A percentile compares a stretch with the other conserved stretches of the same genome.
Conservation (phyloP, 2,888 invertebrate genomes). For the Dolichopus griseipennis region DNA sequence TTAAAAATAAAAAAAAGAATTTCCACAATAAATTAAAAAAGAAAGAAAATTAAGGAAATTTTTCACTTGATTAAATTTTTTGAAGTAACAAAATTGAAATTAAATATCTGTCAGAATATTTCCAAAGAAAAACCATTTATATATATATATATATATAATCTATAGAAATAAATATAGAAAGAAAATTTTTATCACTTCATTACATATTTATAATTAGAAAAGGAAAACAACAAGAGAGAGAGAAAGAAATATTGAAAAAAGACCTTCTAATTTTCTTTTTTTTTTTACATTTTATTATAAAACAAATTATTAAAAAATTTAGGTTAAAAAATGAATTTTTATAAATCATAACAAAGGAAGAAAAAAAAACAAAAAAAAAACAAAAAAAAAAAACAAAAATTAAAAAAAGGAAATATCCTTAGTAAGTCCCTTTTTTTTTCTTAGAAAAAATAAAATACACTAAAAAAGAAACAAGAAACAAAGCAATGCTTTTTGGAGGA, state of each 20-base stretch:
- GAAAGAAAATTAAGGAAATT: background rate
- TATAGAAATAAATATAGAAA: background rate
- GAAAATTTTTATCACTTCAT: background rate
- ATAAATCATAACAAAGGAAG: background rate
- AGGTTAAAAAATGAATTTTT: slow-evolving; percentile 11
- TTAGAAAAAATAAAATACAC: no score
- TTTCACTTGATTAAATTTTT: slow-evolving; percentile 6
- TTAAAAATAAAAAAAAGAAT: background rate
- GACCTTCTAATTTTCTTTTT: no score
- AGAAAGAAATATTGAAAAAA: slow-evolving; percentile 7
- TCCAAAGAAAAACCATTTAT: background rate
- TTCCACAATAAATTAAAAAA: no score
- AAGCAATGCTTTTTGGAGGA: no score
- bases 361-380: no score
- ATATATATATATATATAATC: no score
- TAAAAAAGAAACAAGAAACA: no score
- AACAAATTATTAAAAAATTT: background rate
- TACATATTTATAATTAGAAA: background rate
- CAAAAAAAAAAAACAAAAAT: no score
- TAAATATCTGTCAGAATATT: background rate
- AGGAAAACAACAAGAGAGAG: background rate
- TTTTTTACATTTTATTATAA: slow-evolving; percentile 13
- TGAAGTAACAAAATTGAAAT: background rate
- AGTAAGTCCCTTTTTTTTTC: no score
- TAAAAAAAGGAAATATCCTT: no score